Base-by-base conservation (phyloP, 2,797 vertebrate species). In the Spatula clypeata region DNA sequence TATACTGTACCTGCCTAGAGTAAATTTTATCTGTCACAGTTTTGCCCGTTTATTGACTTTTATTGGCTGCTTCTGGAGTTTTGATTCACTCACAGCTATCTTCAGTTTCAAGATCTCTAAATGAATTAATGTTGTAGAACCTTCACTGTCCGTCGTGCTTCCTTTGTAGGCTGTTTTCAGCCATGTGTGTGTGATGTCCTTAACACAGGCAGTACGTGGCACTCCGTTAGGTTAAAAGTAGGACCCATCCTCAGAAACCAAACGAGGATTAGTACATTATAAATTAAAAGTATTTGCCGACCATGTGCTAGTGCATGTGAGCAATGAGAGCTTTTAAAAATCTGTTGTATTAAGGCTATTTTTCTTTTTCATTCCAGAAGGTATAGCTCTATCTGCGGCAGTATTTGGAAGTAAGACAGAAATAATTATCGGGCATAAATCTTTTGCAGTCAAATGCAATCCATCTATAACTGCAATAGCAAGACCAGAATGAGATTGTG, bases 11-110 rank as follows among this genome's bases (percentile, higher is more conserved):
- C 47, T 92, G 53, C 76, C 74, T n/a, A 64, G 1, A 3, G 55
- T 90, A 91, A 82, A 79, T 94, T 94, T 91, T 79, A 24, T 66
- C 32, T 88, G 61, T 88, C 42, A 91, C 20, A 49, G 16, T 72
- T 42, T 72, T 88, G 15, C 21, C 71, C 17, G 27, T 94, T 90
- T 76, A 67, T 94, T 53, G 73, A 23, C 27, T 45, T 84, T 79
- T 82, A 58, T 87, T 90, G 82, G 66, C 71, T 85, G 0, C 27
- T 84, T 88, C 23, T 90, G n/a, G 70, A 85, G 66, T 73, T 94
- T 45, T 79, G 44, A 49, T 76, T 91, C 24, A 49, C 67, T 85
- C n/a, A 32, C 24, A 55, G 54, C 8, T 20, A 32, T 45, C 20
- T 29, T 73, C 65, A 60, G 49, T 85, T 80, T 91, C 71, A 88